Evolutionary conservation across 2,888 invertebrate species (phyloP), one percentile per base, ranked within the genome.

Genomic region (Sinelater perroti): DNA sequence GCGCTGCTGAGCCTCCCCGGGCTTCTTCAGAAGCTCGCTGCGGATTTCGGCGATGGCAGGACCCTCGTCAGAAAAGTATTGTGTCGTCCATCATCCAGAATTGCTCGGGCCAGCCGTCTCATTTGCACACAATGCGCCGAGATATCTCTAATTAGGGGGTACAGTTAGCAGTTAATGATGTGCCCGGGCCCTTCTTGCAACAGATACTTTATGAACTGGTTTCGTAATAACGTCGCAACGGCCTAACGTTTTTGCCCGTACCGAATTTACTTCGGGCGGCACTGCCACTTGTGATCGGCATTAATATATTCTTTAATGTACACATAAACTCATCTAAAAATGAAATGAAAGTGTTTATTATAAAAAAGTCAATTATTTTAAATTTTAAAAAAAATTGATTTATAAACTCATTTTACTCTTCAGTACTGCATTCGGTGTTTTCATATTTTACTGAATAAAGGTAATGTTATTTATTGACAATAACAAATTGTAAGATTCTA

Each of bases 91-190:
- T 60, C 60, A 60, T 60, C 60, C 50, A 52, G 56, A 60, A 60
- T 60, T 42, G 60, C 56, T 58, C 52, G 56, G 56, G 47, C 51
- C 55, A 55, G 51, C 65, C 57, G 63, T 67, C 66, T 70, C 70
- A 71, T 72, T 72, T 72, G 69, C 72, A 72, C 72, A 72, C 72
- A 72, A 72, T 72, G 64, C 70, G 55, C 67, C 47, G 62, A 62
- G 67, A 70, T 66, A 67, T 70, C 68, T 68, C 67, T 72, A 72
- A 72, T 72, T 72, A 72, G 67, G 65, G 68, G 71, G 69, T 71
- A 71, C 71, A 71, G 72, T 71, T 72, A 71, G 62, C 71, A 68
- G 71, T 71, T 72, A 72, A 72, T 71, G 71, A 71, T 69, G 68
- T 67, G 57, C 56, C 55, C 57, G 51, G 55, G 58, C 60, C 62